Base-by-base conservation (phyloP, 2,888 invertebrate species). In the Lasioglossum calceatum region DNA sequence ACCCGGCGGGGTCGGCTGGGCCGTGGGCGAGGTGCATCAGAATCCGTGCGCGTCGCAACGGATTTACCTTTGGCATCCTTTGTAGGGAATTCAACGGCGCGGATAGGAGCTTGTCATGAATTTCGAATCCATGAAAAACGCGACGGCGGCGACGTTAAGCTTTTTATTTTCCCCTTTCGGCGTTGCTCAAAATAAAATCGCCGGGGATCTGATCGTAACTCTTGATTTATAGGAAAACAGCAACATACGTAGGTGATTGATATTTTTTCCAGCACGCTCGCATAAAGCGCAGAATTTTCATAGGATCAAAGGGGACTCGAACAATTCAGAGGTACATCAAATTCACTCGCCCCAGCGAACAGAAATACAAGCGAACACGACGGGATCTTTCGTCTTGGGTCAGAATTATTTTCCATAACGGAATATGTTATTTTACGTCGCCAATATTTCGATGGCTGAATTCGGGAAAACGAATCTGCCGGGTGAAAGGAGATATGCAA, bases 21-120 rank as follows among this genome's bases (percentile, higher is more conserved):
- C 75, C 54, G 58, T 71, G 39, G 64, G 67, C 72, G 76, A 76
- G 78, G 78, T 84, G 72, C 84, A 79, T 79, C 78, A 76, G 64
- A 74, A 77, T 81, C 84, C 58, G 58, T 23, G 67, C 73, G n/a
- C 67, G 67, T 64, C 58, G 76, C 44, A 32, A 58, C 47, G 42
- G 72, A 85, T 79, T 83, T 67, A 73, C 73, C 78, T 73, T 27
- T 32, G 39, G 23, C 70, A 12, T 42, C 73, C 73, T 75, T 85
- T 71, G 77, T 42, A 70, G n/a, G 70, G 80, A 58, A 77, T 54
- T 58, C 79, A 77, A 85, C 77, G 27, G 23, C 32, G n/a, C 50
- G 71, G 23, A 58, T 12, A n/a, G 16, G 16, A n/a, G 14, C 36
- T 44, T 54, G 73, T 77, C 77, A 32, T 61, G 82, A 84, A 81